These are phyloP conservation scores for Edolisoma coerulescens DNA, from an alignment of 2,113 vertebrate species.

Conservation along the genomic window DNA sequence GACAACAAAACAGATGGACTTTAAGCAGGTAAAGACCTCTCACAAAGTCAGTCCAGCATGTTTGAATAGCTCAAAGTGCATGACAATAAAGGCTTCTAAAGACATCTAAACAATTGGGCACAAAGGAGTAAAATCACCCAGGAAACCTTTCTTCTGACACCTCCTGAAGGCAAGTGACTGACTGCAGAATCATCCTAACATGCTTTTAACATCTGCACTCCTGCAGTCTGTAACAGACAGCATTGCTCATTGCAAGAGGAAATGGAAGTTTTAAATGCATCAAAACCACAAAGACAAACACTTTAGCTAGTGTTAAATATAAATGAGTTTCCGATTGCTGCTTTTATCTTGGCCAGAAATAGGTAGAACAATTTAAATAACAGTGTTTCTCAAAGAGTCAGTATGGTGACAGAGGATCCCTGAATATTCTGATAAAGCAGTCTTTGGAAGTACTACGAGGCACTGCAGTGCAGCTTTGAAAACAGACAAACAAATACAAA, in stretches of 20 bases:
- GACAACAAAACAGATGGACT: not conserved
- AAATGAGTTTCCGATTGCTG: not conserved
- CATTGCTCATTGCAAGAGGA: not conserved
- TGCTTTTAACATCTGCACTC: not conserved
- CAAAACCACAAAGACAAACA: conserved; percentile 14
- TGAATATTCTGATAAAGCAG: not conserved
- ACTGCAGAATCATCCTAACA: not conserved
- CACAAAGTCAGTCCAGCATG: not conserved
- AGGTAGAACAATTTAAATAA: not conserved
- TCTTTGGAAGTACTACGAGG: not conserved
- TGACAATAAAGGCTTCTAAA: not conserved
- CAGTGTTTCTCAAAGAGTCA: not conserved
- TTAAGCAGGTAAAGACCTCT: not conserved
- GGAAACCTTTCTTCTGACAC: not conserved
- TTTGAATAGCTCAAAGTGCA: not conserved
- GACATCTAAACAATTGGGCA: not conserved
- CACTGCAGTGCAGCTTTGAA: not conserved
- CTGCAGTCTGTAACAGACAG: not conserved
- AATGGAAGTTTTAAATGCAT: not conserved
- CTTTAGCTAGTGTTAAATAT: conserved; percentile 8
- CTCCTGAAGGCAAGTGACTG: not conserved
- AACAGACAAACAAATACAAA: not conserved
- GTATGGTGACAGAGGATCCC: not conserved
- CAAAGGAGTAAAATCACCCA: not conserved
- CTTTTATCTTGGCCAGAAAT: conserved; percentile 14